Percentiles rank a stretch among this genome's conserved stretches.
Conservation (phyloP, 2,797 vertebrate species). For the Megalops cyprinoides region DNA sequence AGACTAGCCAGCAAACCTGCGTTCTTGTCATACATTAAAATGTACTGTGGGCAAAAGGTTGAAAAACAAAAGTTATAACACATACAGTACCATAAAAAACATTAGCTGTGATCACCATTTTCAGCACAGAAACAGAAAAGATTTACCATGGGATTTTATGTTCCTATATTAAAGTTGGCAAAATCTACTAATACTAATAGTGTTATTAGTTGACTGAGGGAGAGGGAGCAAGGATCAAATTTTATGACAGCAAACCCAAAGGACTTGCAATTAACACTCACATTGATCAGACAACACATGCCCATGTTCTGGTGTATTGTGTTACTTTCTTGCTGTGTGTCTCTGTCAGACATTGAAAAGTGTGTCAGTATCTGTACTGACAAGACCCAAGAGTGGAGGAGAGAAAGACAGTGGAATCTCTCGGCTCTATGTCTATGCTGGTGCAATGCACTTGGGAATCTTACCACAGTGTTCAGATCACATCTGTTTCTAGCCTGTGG, state of each 20-base stretch:
- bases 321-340: not conserved
- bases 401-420: constrained; percentile 52
- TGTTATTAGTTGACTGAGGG: not conserved
- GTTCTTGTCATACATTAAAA: not conserved
- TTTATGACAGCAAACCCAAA: not conserved
- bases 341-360: not conserved
- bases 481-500: not conserved
- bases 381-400: not conserved
- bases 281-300: too few relatives aligned
- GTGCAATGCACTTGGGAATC: constrained; percentile 52
- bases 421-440: constrained; percentile 56
- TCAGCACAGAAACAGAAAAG: not conserved
- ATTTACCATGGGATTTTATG: not conserved
- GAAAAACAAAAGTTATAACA: not conserved
- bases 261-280: not conserved
- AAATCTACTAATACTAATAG: too few relatives aligned
- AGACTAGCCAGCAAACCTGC: not conserved
- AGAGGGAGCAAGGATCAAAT: not conserved
- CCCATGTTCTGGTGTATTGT: too few relatives aligned
- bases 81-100: not conserved
- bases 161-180: not conserved
- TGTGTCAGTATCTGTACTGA: too few relatives aligned
- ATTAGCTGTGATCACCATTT: not conserved
- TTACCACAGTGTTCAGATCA: not conserved
- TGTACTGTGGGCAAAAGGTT: not conserved